phyloP scores from a whole-genome alignment of 2,113 vertebrate genomes.

The Diphyllodes magnificus region DNA sequence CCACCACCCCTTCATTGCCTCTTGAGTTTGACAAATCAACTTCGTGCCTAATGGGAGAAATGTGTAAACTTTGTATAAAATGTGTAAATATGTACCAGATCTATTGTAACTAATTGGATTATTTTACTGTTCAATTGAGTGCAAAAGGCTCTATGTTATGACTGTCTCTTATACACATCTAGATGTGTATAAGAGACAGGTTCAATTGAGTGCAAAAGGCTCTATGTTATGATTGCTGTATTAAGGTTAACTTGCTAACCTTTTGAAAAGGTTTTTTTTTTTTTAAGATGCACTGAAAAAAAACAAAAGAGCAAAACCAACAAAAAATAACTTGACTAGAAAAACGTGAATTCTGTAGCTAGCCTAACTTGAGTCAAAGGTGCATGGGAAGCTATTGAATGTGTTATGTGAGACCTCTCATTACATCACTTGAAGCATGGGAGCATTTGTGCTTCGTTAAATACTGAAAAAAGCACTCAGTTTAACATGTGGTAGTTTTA shows the following conservation, averaged over 20 bases:
- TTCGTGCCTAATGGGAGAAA: conserved; percentile 75
- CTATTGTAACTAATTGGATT: conserved; percentile 42
- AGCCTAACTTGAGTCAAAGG: conserved; percentile 5
- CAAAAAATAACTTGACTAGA: conserved; percentile 62
- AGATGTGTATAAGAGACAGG: too few relatives aligned
- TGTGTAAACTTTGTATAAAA: conserved; percentile 64
- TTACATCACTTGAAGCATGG: neutral
- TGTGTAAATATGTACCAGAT: conserved; percentile 69
- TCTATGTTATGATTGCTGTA: neutral
- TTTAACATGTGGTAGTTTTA: neutral
- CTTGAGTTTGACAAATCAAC: conserved; percentile 76
- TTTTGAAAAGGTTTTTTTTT: neutral
- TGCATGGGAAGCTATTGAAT: neutral
- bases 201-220: neutral
- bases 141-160: conserved; percentile 1
- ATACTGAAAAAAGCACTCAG: neutral
- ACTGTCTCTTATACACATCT: too few relatives aligned
- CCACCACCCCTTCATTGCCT: conserved; percentile 1
- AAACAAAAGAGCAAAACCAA: neutral
- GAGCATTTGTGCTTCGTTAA: neutral
- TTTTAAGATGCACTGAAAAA: conserved; percentile 72
- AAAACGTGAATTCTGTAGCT: neutral
- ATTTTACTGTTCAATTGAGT: conserved; percentile 25
- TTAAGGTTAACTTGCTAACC: conserved; percentile 24
- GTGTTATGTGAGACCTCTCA: neutral